Conservation (phyloP, 2,797 vertebrate genomes). For the Carcharodon carcharias region DNA sequence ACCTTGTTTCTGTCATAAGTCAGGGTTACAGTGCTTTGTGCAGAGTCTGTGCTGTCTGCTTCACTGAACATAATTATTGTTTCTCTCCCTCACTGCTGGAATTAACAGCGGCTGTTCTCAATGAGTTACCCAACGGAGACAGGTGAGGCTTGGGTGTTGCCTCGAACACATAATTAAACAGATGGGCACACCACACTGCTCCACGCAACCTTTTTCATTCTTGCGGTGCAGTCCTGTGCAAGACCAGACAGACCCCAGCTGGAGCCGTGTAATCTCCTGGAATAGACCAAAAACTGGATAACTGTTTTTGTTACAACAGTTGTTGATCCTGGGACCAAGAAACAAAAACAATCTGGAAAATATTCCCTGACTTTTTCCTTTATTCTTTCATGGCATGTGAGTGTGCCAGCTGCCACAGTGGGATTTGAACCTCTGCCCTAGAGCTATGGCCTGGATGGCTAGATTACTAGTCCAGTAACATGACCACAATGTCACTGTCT, state of each 20-base stretch:
- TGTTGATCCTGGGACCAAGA: too few relatives aligned
- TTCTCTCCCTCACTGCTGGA: neutral
- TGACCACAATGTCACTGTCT: too few relatives aligned
- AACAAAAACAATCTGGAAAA: too few relatives aligned
- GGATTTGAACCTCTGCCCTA: too few relatives aligned
- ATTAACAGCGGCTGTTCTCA: neutral
- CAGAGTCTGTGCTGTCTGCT: neutral
- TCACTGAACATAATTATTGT: neutral
- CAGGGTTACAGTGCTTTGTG: neutral
- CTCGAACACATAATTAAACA: neutral
- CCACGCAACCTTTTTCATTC: neutral
- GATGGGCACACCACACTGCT: neutral
- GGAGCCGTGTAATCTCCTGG: neutral
- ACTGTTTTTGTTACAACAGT: too few relatives aligned
- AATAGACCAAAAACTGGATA: too few relatives aligned
- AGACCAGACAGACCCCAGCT: neutral
- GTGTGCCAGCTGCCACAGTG: too few relatives aligned
- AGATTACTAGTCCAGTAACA: too few relatives aligned
- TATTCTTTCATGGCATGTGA: too few relatives aligned
- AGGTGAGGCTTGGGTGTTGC: neutral
- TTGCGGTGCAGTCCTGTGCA: neutral
- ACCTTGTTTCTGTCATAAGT: neutral
- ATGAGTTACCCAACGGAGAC: neutral
- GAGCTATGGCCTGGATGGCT: too few relatives aligned
- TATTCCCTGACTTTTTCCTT: too few relatives aligned